Conservation (phyloP, 2,113 vertebrate genomes). For the Onychorhynchus coronatus region DNA sequence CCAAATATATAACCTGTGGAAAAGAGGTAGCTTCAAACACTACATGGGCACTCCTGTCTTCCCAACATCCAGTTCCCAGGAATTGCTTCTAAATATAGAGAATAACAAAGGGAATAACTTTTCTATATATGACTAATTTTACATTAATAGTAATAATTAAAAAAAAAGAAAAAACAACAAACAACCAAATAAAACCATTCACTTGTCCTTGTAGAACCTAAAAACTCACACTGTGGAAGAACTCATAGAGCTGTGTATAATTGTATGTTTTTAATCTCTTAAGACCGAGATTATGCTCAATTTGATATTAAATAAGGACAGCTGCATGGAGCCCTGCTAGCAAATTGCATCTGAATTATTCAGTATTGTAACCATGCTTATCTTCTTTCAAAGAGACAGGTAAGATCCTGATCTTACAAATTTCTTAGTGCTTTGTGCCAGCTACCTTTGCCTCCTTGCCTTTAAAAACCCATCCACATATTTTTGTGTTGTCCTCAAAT, state of each 20-base stretch:
- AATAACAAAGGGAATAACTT: neutral
- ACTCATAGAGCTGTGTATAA: neutral
- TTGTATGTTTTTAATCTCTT: neutral
- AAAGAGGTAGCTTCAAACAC: neutral
- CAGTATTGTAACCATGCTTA: neutral
- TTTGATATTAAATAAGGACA: neutral
- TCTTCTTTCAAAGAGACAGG: neutral
- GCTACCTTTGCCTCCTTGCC: neutral
- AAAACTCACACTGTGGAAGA: neutral
- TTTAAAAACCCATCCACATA: neutral
- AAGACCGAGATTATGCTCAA: neutral
- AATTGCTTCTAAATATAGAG: neutral
- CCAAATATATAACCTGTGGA: neutral
- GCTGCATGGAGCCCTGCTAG: neutral
- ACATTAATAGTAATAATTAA: neutral
- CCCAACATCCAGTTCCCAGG: neutral
- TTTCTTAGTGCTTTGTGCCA: neutral
- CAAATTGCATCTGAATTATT: slow-evolving; percentile 47
- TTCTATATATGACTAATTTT: neutral
- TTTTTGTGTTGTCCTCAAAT: neutral
- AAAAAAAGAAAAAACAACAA: neutral
- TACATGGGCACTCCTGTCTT: neutral
- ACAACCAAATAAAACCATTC: neutral
- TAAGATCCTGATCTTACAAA: neutral
- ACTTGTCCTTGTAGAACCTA: neutral